phyloP scores from a whole-genome alignment of 2,888 invertebrate species.

The Ethmia dodecea region DNA sequence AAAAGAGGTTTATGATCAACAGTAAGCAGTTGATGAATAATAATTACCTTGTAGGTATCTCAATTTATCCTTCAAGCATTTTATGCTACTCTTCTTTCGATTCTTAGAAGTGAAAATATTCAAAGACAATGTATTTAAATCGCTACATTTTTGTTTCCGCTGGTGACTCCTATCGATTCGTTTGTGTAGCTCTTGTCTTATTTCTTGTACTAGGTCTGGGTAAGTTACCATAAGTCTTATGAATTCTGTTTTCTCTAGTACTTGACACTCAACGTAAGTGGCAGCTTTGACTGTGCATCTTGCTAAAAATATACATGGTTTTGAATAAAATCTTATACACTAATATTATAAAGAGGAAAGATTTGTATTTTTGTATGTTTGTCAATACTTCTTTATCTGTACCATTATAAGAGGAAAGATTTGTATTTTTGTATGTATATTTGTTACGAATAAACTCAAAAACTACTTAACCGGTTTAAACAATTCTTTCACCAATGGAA shows the following conservation, averaged over 20 bases:
- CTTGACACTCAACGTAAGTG: slow-evolving; percentile 72
- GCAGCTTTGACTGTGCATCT: slow-evolving; percentile 72
- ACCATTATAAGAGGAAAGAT: too few relatives aligned
- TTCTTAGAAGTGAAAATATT: slow-evolving; percentile 67
- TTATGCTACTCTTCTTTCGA: slow-evolving; percentile 65
- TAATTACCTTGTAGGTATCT: slow-evolving; percentile 64
- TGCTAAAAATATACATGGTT: slow-evolving; percentile 48
- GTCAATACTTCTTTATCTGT: too few relatives aligned
- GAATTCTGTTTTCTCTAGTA: slow-evolving; percentile 66
- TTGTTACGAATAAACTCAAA: too few relatives aligned
- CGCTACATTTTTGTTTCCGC: slow-evolving; percentile 34
- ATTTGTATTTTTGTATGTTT: too few relatives aligned
- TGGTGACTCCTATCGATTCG: slow-evolving; percentile 41
- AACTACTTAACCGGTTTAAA: too few relatives aligned
- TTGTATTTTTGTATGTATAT: too few relatives aligned
- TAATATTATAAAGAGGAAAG: too few relatives aligned
- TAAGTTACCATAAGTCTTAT: slow-evolving; percentile 67
- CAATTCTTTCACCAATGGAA: too few relatives aligned
- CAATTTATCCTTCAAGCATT: slow-evolving; percentile 66
- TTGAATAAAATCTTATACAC: not conserved
- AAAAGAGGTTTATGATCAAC: too few relatives aligned
- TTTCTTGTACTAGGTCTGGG: slow-evolving; percentile 52
- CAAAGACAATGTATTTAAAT: slow-evolving; percentile 33
- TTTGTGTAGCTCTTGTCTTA: slow-evolving; percentile 46
- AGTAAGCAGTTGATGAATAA: too few relatives aligned